Base-by-base conservation (phyloP, 1,140 invertebrate species). In the Brachionus plicatilis region DNA sequence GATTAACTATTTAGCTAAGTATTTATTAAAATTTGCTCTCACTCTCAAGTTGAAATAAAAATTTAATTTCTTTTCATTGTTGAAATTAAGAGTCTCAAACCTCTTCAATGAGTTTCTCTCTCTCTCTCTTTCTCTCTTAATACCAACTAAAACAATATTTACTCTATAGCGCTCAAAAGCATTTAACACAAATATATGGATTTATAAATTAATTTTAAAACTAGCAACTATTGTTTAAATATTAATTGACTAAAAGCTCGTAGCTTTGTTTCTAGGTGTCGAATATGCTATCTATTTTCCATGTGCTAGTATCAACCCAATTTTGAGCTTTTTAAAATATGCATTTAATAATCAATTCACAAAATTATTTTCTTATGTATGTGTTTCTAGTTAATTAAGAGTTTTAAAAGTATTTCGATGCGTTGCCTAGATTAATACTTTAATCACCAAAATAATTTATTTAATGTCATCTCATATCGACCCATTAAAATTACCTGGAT, bases 1-100 rank as follows among this genome's bases (percentile, higher is more conserved):
- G 68, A 72, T 72, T 72, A 72, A 72, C 68, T 72, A 72, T 72
- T 72, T 72, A 72, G 33, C 41, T 72, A 72, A 72, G 68, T 72
- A 72, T 72, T 72, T 43, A 43, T 37, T 41, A 72, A 72, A 72
- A 72, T 41, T 43, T 72, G 17, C 41, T 72, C 33, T 68, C 27
- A 33, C 17, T 72, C 41, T 72, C 68, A 72, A 72, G 33, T 72
- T 72, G 68, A 72, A 72, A 43, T 72, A 72, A 72, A 17, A 72
- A 72, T 72, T 72, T 72, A 72, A 72, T 72, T 72, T 72, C 68
- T 72, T 43, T 72, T 43, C 33, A 72, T 43, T n/a, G 17, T 17
- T 33, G n/a, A 68, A 68, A 68, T 33, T 33, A 68, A 60, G 53
- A 24, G 53, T 60, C 53, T 72, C 41, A 72, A 72, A 72, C 68